These are phyloP conservation scores for Silurus aristotelis DNA, from an alignment of 2,797 vertebrate genomes.

Conservation along the genomic window DNA sequence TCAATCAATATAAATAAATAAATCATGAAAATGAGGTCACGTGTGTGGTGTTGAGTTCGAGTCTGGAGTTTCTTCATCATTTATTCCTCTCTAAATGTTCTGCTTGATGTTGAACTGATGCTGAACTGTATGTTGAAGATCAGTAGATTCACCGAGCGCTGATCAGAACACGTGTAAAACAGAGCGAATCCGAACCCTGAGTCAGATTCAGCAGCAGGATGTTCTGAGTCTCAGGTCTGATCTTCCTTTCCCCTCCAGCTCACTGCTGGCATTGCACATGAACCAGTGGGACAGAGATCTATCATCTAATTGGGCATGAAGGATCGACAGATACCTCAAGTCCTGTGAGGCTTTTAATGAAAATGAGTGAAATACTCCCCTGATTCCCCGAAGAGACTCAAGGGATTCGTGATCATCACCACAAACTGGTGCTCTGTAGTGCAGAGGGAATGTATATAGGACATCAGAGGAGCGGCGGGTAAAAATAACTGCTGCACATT, in stretches of 20 bases:
- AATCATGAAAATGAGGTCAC: no score
- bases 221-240: neutral
- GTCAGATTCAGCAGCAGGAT: neutral
- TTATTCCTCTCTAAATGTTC: no score
- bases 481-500: slow-evolving; percentile 64
- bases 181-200: no score
- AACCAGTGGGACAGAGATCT: neutral
- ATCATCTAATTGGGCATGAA: slow-evolving; percentile 10
- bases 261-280: neutral
- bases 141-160: no score
- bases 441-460: slow-evolving; percentile 57
- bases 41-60: no score
- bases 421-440: slow-evolving; percentile 30
- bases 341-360: slow-evolving; percentile 34
- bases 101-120: no score
- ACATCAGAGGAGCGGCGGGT: slow-evolving; percentile 59
- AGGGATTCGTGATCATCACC: slow-evolving; percentile 29
- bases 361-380: slow-evolving; percentile 17
- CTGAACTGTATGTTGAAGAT: no score
- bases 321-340: neutral
- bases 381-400: slow-evolving; percentile 2
- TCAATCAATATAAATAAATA: no score
- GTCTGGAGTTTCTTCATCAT: no score
- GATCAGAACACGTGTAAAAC: no score
- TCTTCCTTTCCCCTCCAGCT: neutral